Base-by-base conservation (phyloP, 1,140 invertebrate genomes). In the Phortica variegata region DNA sequence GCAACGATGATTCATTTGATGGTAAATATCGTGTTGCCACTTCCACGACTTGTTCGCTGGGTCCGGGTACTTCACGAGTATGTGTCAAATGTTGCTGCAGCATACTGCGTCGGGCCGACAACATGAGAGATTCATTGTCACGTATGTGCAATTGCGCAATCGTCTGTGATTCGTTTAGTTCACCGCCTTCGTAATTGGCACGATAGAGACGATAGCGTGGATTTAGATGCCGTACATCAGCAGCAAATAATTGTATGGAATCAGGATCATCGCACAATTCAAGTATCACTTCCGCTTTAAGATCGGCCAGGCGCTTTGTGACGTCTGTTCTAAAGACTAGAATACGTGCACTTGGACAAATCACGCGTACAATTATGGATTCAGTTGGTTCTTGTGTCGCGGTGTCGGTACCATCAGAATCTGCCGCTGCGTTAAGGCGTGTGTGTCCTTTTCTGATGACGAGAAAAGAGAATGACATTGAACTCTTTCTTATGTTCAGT, bases 281-380 rank as follows among this genome's bases (percentile, higher is more conserved):
- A 10, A 73, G 41, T n/a, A 75, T 60, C 0, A 73, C 61, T 40
- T 75, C 72, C 40, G 66, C 70, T 41, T 75, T 75, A 0, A 75
- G 47, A 48, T 75, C 72, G 13, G 56, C 54, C 0, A 75, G 47
- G 2, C 62, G 73, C 34, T 68, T 70, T 16, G 60, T 66, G 0
- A 65, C 34, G 43, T 72, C 68, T 18, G 65, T 62, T 49, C 61
- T 58, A 17, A 75, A 72, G 33, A 70, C 46, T 2, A 75, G 52
- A 3, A 73, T 49, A 16, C 70, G 62, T 5, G 72, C 74, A 10
- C 61, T 75, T 9, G 72, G 72, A 47, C 72, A 73, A 19, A 75
- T 66, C 6, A 75, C 61, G 13, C 68, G 71, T 29, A 74, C 60
- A 6, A 47, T 58, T 12, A 73, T 71, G 4, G 43, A 48, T 19